Base-by-base conservation (phyloP, 2,888 invertebrate species). In the Cosmopolites sordidus region DNA sequence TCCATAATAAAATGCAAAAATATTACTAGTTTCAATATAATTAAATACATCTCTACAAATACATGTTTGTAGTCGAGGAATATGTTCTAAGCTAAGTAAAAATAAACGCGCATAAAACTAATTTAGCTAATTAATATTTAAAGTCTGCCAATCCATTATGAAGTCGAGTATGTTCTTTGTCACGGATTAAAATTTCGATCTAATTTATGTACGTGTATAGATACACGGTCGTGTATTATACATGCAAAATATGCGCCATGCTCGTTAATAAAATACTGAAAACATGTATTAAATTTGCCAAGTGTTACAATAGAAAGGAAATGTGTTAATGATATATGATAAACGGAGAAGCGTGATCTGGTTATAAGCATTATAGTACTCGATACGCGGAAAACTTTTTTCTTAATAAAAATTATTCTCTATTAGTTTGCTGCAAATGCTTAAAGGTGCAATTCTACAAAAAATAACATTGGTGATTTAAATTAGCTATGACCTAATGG, bases 261-360 rank as follows among this genome's bases (percentile, higher is more conserved):
- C 51, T 22, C 22, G 52, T 52, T 47, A 41, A 52, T 52, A 47
- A 52, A 33, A 37, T 47, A 47, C 47, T 43, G 52, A 43, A 51
- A 52, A 47, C 52, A 27, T 38, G 52, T 47, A 33, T 33, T 33
- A 40, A 40, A 40, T 40, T 40, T 16, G 48, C 48, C 44, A 52
- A 47, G 52, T 48, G 51, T 51, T 47, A 59, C 58, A 60, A 63
- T 63, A 64, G 66, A 66, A 67, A 66, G 66, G 66, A 60, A 66
- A 61, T 49, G 61, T 58, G 59, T 60, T 66, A 62, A 65, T 66
- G 64, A 66, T 66, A 63, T 63, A 65, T 63, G 57, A 62, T 61
- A 60, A 64, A 63, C 60, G 60, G 60, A 62, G 62, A 66, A 64
- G 61, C 65, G 65, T 64, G 66, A 67, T 68, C 64, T 54, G 46